Conservation (phyloP, 2,113 vertebrate genomes). For the Corythoichthys haematopterus region DNA sequence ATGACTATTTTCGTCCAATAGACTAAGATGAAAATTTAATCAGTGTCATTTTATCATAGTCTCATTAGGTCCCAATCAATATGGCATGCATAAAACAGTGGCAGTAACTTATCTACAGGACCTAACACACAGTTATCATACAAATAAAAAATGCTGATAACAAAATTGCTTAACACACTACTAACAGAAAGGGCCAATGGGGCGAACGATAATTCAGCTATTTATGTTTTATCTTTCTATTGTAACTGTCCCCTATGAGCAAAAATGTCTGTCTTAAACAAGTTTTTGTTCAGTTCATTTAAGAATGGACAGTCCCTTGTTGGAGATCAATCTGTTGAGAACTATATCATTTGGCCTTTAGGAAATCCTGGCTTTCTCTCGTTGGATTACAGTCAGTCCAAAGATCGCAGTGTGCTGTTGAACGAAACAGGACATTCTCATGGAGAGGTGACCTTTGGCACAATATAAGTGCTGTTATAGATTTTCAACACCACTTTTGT, state of each 20-base stretch:
- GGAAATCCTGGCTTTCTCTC: slow-evolving; percentile 80
- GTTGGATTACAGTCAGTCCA: slow-evolving; percentile 47
- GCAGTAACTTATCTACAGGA: too few relatives aligned
- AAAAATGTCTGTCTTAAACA: slow-evolving; percentile 31
- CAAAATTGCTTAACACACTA: slow-evolving; percentile 48
- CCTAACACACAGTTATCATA: not conserved
- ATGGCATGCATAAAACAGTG: too few relatives aligned
- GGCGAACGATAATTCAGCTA: not conserved
- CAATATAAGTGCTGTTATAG: slow-evolving; percentile 51
- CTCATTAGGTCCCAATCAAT: too few relatives aligned
- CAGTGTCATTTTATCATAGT: too few relatives aligned
- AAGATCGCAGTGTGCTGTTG: slow-evolving; percentile 48
- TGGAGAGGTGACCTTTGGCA: slow-evolving; percentile 57
- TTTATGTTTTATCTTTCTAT: slow-evolving; percentile 37
- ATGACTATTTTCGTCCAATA: too few relatives aligned
- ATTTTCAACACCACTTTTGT: slow-evolving; percentile 53
- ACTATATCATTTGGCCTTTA: slow-evolving; percentile 68
- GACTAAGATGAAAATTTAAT: too few relatives aligned
- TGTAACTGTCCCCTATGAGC: slow-evolving; percentile 42
- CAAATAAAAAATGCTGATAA: not conserved
- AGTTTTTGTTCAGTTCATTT: slow-evolving; percentile 33
- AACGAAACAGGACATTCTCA: slow-evolving; percentile 70
- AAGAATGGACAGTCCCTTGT: slow-evolving; percentile 72
- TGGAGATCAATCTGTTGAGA: slow-evolving; percentile 76
- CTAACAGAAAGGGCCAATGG: slow-evolving; percentile 66